Evolutionary conservation across 2,797 vertebrate species (phyloP).

Genomic region (Anableps anableps): DNA sequence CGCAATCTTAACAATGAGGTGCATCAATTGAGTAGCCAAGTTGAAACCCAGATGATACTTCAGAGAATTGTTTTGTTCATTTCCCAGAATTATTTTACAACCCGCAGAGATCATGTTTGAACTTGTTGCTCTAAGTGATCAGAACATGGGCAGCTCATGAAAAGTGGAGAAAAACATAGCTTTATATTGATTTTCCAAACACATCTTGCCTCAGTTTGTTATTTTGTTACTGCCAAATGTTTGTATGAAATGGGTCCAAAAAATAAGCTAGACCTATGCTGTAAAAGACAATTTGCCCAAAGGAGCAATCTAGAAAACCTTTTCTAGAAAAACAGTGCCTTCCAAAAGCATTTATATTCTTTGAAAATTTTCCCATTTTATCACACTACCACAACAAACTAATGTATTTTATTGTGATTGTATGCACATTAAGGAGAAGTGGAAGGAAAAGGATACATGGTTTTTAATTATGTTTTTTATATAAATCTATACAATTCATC

Average conservation of each 20-base stretch:
- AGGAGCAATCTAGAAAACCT: not conserved
- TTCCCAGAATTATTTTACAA: conserved; percentile 10
- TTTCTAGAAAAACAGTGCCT: not conserved
- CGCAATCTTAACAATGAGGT: not conserved
- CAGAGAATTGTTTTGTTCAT: not conserved
- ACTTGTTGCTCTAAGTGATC: conserved; percentile 17
- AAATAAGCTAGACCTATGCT: not conserved
- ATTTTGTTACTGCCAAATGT: not conserved
- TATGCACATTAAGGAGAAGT: too few relatives aligned
- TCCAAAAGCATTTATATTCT: not conserved
- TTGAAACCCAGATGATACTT: conserved; percentile 1
- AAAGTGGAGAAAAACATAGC: not conserved
- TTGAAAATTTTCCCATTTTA: too few relatives aligned
- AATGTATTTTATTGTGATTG: too few relatives aligned
- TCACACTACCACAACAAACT: too few relatives aligned
- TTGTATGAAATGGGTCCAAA: not conserved
- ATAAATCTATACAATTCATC: too few relatives aligned
- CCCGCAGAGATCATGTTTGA: conserved; percentile 13
- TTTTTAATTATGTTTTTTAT: too few relatives aligned
- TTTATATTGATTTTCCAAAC: not conserved
- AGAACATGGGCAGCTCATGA: conserved; percentile 1
- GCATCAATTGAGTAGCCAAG: not conserved
- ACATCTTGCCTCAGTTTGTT: not conserved
- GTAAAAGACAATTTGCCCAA: not conserved
- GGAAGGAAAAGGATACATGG: too few relatives aligned